phyloP scores from a whole-genome alignment of 2,797 vertebrate species.

The Dromococcyx pavoninus region DNA sequence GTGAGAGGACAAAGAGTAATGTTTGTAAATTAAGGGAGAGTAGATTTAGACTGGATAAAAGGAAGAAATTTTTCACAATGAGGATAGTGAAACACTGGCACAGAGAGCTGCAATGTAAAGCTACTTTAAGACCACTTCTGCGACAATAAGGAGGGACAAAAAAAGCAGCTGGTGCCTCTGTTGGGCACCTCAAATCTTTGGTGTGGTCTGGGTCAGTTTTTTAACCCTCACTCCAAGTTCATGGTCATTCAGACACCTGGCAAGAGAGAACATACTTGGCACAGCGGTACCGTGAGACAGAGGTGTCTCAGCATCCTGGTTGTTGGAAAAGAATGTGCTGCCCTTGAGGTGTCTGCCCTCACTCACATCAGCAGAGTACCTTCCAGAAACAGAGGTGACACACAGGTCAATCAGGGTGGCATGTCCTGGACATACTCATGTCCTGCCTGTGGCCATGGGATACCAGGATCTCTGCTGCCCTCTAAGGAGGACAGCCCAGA shows the following conservation, averaged over 20 bases:
- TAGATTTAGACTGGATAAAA: too few species aligned
- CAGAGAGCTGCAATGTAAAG: background rate
- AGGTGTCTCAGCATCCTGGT: background rate
- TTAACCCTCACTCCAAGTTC: background rate
- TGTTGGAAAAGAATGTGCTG: background rate
- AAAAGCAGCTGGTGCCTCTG: background rate
- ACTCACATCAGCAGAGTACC: background rate
- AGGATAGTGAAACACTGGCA: too few species aligned
- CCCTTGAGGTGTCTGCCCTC: background rate
- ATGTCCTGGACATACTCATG: background rate
- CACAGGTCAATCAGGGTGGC: too few species aligned
- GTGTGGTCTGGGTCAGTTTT: background rate
- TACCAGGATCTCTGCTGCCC: background rate
- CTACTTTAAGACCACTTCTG: background rate
- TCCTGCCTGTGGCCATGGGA: background rate
- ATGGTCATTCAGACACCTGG: fast-evolving
- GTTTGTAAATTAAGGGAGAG: too few species aligned
- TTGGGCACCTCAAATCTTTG: background rate
- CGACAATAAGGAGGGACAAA: background rate
- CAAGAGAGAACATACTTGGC: background rate
- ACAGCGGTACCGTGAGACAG: fast-evolving
- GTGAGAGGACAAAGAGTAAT: too few species aligned
- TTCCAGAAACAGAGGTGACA: background rate
- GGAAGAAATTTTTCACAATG: too few species aligned
- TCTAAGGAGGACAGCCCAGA: background rate